Evolutionary conservation across 2,797 vertebrate genomes (phyloP).

Genomic region (Cheirogaleus major): DNA sequence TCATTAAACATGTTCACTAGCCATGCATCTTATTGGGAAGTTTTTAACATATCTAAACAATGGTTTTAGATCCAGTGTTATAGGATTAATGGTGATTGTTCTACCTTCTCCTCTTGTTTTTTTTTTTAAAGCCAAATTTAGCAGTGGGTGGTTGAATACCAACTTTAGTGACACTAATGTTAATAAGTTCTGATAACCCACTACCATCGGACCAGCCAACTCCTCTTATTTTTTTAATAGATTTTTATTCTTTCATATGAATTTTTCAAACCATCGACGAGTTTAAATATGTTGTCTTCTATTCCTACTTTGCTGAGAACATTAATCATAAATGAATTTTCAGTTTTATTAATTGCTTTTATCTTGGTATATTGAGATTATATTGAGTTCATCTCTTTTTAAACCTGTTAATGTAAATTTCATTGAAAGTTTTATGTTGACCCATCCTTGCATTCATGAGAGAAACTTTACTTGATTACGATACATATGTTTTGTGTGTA

Average conservation of each 20-base stretch:
- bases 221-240: neutral
- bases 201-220: too few species aligned
- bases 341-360: neutral
- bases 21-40: neutral
- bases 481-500: neutral
- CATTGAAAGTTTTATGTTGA: neutral
- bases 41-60: neutral
- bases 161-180: too few species aligned
- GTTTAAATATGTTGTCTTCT: too few species aligned
- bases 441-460: neutral
- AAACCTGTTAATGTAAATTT: neutral
- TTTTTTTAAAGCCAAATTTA: too few species aligned
- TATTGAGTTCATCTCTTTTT: neutral
- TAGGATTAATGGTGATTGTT: neutral
- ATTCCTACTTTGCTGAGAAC: too few species aligned
- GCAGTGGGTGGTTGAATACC: too few species aligned
- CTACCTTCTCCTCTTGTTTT: neutral
- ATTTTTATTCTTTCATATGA: too few species aligned
- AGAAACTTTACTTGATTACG: neutral
- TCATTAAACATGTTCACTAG: neutral
- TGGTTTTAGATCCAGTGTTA: slow-evolving; percentile 8
- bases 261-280: too few species aligned
- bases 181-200: too few species aligned
- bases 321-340: neutral
- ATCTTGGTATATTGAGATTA: neutral